Evolutionary conservation across 1,140 invertebrate genomes (phyloP).

Genomic region (Brachionus rubens): DNA sequence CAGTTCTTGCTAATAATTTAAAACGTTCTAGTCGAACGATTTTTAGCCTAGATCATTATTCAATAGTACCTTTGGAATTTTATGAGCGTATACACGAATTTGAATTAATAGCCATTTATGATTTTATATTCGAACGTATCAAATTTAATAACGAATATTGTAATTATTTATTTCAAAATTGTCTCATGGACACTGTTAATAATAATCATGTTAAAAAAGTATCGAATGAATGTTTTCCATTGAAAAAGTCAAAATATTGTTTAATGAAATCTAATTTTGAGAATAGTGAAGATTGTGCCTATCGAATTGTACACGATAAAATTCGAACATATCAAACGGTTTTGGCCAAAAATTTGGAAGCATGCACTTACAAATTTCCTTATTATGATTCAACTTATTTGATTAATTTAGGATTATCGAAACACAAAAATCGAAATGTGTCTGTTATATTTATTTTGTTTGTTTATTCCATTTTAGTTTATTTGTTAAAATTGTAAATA

Average conservation of each 20-base stretch:
- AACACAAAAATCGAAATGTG: not conserved
- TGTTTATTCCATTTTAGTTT: constrained; percentile 21
- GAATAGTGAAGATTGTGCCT: constrained; percentile 5
- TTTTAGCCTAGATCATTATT: constrained; percentile 29
- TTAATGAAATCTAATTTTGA: constrained; percentile 6
- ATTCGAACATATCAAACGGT: not conserved
- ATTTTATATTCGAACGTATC: constrained; percentile 17
- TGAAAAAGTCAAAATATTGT: constrained; percentile 28
- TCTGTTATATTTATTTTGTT: not conserved
- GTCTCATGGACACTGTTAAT: not conserved
- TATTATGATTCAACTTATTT: constrained; percentile 5
- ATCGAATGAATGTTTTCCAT: constrained; percentile 28
- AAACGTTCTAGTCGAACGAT: not conserved
- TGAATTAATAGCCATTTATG: constrained; percentile 28
- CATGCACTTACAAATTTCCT: constrained; percentile 9
- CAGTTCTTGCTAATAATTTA: not conserved
- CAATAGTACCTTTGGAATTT: constrained; percentile 26
- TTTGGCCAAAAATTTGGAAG: constrained; percentile 34
- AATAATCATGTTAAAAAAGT: not conserved
- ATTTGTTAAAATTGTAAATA: not conserved
- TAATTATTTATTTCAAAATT: constrained; percentile 37
- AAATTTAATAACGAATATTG: constrained; percentile 25
- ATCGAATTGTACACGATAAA: not conserved
- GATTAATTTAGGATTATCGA: not conserved
- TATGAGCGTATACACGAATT: not conserved